phyloP scores from a whole-genome alignment of 2,888 invertebrate genomes.

The Ormia ochracea region DNA sequence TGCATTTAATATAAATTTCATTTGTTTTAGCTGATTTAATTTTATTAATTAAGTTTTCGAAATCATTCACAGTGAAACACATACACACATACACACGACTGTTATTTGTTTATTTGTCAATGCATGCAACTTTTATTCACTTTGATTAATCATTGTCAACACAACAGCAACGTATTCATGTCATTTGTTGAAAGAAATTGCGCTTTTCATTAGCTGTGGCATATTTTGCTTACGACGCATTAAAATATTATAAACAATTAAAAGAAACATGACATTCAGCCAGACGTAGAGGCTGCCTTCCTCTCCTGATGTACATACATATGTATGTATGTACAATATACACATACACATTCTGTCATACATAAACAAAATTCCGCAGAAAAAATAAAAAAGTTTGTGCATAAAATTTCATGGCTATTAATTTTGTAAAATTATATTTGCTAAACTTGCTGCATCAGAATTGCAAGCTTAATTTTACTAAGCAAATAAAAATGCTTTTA shows the following conservation, averaged over 20 bases:
- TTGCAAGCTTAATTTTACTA: neutral
- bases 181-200: neutral
- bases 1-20: neutral
- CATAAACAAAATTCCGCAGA: neutral
- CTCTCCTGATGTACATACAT: neutral
- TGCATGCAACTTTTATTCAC: constrained; percentile 18
- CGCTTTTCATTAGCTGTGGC: neutral
- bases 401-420: no score
- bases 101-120: constrained; percentile 34
- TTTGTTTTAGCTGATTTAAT: neutral
- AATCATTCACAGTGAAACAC: neutral
- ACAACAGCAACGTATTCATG: neutral
- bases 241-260: constrained; percentile 19
- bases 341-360: no score
- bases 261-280: neutral
- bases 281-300: constrained; percentile 1
- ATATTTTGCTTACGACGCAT: constrained; percentile 13
- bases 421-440: neutral
- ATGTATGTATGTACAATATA: no score
- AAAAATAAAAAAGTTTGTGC: neutral
- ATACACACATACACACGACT: constrained; percentile 1
- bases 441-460: neutral
- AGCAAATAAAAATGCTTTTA: no score
- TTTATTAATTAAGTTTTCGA: neutral
- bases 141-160: constrained; percentile 39